Evolutionary conservation across 2,888 invertebrate species (phyloP), one percentile per base, ranked within the genome.

Genomic region (Epinotia nisella): DNA sequence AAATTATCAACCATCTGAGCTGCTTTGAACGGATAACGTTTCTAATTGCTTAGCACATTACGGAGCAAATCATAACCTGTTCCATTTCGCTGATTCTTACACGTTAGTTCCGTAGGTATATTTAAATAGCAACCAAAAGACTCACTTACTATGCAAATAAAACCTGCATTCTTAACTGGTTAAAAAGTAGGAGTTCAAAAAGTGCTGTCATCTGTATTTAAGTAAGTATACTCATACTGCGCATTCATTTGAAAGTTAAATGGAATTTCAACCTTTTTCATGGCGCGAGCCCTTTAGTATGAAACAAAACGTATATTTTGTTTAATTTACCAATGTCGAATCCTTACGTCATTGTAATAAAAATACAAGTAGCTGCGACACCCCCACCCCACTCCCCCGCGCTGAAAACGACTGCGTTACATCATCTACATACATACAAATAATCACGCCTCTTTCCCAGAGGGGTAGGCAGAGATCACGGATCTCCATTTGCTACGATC

Each of bases 131-230:
- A 84, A 82, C 84, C 84, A 85, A 86, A 83, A 81, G 83, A 81
- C 84, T 83, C 83, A 82, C 83, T 85, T 85, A 83, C 82, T 87
- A 87, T 88, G 86, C 86, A 86, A 89, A 87, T 87, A 86, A 85
- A 85, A 78, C 80, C 77, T 80, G 79, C 79, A 81, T 80, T 65
- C 60, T 61, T 45, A 78, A 79, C 82, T 80, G 81, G 81, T 81
- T 81, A 78, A 67, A 77, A 74, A 74, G 78, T 79, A 79, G 78
- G 82, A 79, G 76, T 81, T 80, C 79, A 77, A 77, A 80, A 81
- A 85, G 81, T 82, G 82, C 75, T 79, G 79, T 81, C 82, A 82
- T 81, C 79, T 78, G 75, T 67, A 24, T 24, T 24, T 24, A 24
- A 24, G 69, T 75, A 75, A 75, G 64, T 67, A 72, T n/a, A 61